Evolutionary conservation across 2,888 invertebrate genomes (phyloP), one percentile per base, ranked within the genome.

Genomic region (Panopea generosa): DNA sequence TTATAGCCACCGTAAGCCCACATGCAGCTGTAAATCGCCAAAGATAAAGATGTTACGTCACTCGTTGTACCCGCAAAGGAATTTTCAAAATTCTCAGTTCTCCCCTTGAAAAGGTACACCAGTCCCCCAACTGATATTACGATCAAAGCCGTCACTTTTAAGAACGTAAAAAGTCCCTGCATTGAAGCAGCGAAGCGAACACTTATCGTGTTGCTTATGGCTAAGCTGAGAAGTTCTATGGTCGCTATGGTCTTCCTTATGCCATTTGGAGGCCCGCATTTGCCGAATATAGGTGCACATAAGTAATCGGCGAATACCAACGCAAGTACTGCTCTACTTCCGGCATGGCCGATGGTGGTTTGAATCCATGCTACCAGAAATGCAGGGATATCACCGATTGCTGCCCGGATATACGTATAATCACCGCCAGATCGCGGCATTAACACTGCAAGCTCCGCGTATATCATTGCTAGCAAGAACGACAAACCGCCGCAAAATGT

Each of bases 131-230:
- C 40, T 18, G 68, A 67, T 2, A 83, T 77, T 0, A 71, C 50
- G 6, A 83, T 27, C 11, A 83, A 62, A 2, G 82, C 82, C 2
- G 59, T 16, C 7, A 98, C 94, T 93, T 98, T 98, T 69, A 97
- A 97, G 66, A 96, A 96, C 29, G 98, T 98, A 93, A 98, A 98
- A 82, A 97, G 95, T 93, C 98, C 97, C 93, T 98, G 98, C 68
- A 98, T 97, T 88, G 96, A 96, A 75, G 98, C 97, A 11, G 98
- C 98, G 92, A 98, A 94, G 93, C 96, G 96, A 74, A 98, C 98
- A 93, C 98, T 98, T 94, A 96, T 97, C 95, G 97, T 97, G 94
- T 98, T 98, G 89, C 98, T 96, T 91, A 96, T 96, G 89, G 97
- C 95, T 91, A 98, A 97, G 93, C 97, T 95, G 90, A 97, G 9